Conservation (phyloP, 2,113 vertebrate species). For the Cynocephalus volans region DNA sequence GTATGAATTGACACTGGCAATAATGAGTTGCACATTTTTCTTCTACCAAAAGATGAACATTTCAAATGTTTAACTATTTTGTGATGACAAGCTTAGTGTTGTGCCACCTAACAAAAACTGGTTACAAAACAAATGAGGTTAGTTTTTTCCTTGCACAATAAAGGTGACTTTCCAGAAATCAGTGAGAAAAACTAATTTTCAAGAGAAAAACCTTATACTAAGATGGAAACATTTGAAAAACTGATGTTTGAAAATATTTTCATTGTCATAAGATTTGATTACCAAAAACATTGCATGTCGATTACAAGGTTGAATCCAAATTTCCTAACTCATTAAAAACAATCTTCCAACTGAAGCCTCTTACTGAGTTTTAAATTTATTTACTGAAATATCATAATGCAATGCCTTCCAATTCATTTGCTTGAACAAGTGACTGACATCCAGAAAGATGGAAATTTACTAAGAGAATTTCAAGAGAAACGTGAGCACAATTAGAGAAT, state of each 20-base stretch:
- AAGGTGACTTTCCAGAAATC: constrained; percentile 21
- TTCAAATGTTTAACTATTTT: constrained; percentile 26
- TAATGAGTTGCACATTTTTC: background rate
- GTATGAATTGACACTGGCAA: background rate
- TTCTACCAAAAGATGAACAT: background rate
- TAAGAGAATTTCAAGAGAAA: constrained; percentile 54
- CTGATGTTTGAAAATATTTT: background rate
- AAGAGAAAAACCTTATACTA: background rate
- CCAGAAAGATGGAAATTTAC: background rate
- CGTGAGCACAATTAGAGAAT: background rate
- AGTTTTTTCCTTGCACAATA: background rate
- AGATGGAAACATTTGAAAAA: constrained; percentile 2
- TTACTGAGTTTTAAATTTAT: background rate
- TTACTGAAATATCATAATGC: background rate
- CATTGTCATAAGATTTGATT: constrained; percentile 14
- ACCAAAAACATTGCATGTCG: background rate
- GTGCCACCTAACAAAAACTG: background rate
- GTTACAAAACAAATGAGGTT: background rate
- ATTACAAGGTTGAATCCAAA: background rate
- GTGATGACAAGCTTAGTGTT: background rate
- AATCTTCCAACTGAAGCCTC: background rate
- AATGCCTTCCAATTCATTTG: background rate
- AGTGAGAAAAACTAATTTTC: constrained; percentile 51
- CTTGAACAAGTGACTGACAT: background rate
- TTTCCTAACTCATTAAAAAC: background rate